A percentile compares a stretch with the other conserved stretches of the same genome.
phyloP scores from a whole-genome alignment of 2,113 vertebrate genomes.

The Dolichotis patagonum region DNA sequence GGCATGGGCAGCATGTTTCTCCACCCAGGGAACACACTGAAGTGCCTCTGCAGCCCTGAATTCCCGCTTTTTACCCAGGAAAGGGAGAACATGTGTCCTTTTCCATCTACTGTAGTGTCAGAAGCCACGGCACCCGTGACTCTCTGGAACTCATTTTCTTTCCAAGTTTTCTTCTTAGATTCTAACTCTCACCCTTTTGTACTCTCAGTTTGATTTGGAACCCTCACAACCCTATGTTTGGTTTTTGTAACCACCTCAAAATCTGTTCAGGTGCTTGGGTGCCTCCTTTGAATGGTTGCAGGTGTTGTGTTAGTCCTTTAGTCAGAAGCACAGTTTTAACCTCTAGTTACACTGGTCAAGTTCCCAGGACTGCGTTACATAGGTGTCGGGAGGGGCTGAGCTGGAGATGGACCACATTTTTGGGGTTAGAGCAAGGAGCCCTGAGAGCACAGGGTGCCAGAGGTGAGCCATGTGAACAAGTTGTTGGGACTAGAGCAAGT shows the following conservation, averaged over 20 bases:
- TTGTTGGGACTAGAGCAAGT: not conserved
- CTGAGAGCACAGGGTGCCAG: not conserved
- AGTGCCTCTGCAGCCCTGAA: too few relatives aligned
- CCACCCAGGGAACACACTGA: not conserved
- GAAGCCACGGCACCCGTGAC: not conserved
- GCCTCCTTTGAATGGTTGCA: not conserved
- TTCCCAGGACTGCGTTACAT: too few relatives aligned
- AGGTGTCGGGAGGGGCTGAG: not conserved
- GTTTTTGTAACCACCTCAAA: not conserved
- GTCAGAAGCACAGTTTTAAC: not conserved
- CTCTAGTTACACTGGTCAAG: not conserved
- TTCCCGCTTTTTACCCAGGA: not conserved
- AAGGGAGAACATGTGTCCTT: not conserved
- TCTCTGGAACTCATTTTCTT: not conserved
- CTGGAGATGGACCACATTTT: too few relatives aligned
- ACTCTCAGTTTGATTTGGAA: too few relatives aligned
- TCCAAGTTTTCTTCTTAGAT: not conserved
- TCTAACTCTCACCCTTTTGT: not conserved
- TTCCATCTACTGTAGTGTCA: accelerated
- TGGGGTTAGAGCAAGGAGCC: not conserved
- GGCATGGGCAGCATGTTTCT: too few relatives aligned
- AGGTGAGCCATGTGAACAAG: not conserved
- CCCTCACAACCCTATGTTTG: too few relatives aligned
- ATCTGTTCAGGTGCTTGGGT: not conserved
- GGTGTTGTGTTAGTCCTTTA: too few relatives aligned